These are phyloP conservation scores for Oncorhynchus tshawytscha DNA, from an alignment of 2,113 vertebrate species.

Conservation along the genomic window DNA sequence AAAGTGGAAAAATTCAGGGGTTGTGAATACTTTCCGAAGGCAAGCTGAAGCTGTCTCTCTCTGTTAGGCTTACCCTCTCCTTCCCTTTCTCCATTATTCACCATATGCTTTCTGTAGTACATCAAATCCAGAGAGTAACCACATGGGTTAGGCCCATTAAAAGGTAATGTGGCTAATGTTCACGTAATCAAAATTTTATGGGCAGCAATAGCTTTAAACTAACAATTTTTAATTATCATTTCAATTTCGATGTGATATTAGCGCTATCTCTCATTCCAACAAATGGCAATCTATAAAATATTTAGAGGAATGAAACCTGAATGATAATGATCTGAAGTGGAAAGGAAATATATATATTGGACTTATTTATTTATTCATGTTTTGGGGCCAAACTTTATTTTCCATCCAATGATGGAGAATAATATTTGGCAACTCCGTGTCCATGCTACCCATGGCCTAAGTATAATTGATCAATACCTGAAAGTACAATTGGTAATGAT, in stretches of 20 bases:
- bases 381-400: too few species aligned
- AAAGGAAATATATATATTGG: constrained; percentile 17
- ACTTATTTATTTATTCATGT: too few species aligned
- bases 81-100: constrained; percentile 62
- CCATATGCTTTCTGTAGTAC: constrained; percentile 70
- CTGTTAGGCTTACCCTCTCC: constrained; percentile 18
- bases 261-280: constrained; percentile 86
- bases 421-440: too few species aligned
- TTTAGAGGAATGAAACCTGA: constrained; percentile 64
- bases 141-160: constrained; percentile 94
- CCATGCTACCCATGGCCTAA: too few species aligned
- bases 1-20: too few species aligned
- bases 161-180: constrained; percentile 90
- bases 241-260: constrained; percentile 91
- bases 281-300: constrained; percentile 65
- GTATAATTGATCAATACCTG: too few species aligned
- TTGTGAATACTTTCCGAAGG: too few species aligned
- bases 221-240: constrained; percentile 99
- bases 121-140: constrained; percentile 95
- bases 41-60: too few species aligned
- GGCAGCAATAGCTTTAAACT: constrained; percentile 95
- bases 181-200: constrained; percentile 99
- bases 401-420: too few species aligned
- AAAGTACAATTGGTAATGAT: too few species aligned
- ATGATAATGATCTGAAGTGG: constrained; percentile 58